A percentile compares a stretch with the other conserved stretches of the same genome.
phyloP scores from a whole-genome alignment of 2,113 vertebrate species.

The Perca schrenkii region DNA sequence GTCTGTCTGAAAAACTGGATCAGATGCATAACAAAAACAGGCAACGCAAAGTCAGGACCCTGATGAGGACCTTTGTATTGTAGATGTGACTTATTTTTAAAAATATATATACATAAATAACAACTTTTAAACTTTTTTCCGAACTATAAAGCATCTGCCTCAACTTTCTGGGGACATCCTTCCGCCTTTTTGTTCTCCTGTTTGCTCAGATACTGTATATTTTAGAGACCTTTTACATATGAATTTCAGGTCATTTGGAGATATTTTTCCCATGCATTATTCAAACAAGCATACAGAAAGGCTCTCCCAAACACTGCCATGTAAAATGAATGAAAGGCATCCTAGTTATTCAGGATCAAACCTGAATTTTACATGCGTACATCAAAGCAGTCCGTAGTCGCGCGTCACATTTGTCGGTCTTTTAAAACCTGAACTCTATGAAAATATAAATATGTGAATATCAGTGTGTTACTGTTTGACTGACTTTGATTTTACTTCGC shows the following conservation, averaged over 20 bases:
- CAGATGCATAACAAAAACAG: neutral
- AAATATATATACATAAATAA: neutral
- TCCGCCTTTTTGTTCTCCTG: neutral
- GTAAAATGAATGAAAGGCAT: slow-evolving; percentile 24
- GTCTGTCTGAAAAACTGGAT: slow-evolving; percentile 2
- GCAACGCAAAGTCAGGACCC: neutral
- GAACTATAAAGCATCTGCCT: neutral
- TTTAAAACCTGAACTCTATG: slow-evolving; percentile 23
- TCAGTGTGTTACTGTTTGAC: slow-evolving; percentile 40
- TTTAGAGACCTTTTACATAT: neutral
- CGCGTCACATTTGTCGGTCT: slow-evolving; percentile 18
- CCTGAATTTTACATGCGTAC: neutral
- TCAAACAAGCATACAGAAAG: neutral
- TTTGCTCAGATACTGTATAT: neutral
- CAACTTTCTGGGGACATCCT: neutral
- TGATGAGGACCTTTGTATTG: neutral
- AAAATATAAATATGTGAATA: slow-evolving; percentile 51
- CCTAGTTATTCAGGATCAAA: slow-evolving; percentile 36
- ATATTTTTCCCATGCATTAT: neutral
- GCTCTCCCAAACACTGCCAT: slow-evolving; percentile 2
- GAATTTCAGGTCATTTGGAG: slow-evolving; percentile 3
- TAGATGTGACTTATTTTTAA: neutral
- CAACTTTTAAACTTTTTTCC: neutral
- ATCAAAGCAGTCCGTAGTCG: slow-evolving; percentile 28
- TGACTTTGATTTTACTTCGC: slow-evolving; percentile 35